Base-by-base conservation (phyloP, 2,888 invertebrate genomes). In the Hipparchia semele region DNA sequence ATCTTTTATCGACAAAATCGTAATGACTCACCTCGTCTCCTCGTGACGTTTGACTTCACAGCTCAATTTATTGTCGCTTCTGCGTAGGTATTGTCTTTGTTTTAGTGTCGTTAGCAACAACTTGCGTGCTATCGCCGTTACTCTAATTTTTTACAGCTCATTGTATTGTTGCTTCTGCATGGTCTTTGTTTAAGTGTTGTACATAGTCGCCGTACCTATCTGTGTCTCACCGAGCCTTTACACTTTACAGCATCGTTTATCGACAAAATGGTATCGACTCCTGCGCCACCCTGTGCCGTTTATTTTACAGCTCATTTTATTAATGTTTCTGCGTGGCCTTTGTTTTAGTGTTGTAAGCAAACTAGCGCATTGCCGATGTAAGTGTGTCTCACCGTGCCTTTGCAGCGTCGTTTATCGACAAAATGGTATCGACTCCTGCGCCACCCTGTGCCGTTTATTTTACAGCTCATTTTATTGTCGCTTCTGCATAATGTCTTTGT, bases 251-350 rank as follows among this genome's bases (percentile, higher is more conserved):
- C 72, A 73, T 79, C 75, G 77, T 61, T 76, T 78, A 79, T 81
- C 82, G 80, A 80, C 80, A 79, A 77, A 68, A 73, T 72, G 65
- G 13, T 79, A 81, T 79, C 80, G 83, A 81, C 76, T 68, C 49
- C 62, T 71, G 73, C 70, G 59, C 75, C 65, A 68, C 77, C 71
- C 70, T 75, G 70, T 60, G 73, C 74, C 71, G 75, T 80, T 80
- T 79, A 79, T 81, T 82, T 87, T 82, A 85, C 81, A 82, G 81
- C 82, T 82, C 82, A 80, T 83, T 86, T 84, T 85, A 84, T 82
- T 80, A 81, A 81, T 80, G 80, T 80, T 82, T 83, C 81, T 78
- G 80, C 78, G 79, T 79, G 80, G 77, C 75, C 77, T 67, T 76
- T 76, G 77, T 77, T 4, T 4, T 74, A 72, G 71, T 72, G 71